Conservation (phyloP, 30 jellyfish, hydroid and myxozoan genomes). For the Nemopilema nomurai region DNA sequence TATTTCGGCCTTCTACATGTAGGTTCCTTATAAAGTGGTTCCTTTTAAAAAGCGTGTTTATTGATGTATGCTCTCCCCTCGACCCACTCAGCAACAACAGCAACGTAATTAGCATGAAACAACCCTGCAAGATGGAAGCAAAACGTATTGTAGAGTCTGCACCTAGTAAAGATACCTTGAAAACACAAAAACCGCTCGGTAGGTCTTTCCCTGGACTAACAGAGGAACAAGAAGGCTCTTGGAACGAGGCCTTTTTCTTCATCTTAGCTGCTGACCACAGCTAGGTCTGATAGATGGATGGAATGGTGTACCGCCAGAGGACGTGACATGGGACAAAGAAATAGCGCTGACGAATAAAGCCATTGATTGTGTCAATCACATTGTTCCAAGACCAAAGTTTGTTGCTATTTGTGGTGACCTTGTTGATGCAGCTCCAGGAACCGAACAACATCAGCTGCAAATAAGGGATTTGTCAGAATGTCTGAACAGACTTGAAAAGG, state of each 20-base stretch:
- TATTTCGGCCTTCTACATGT: too few species aligned
- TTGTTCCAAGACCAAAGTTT: conserved; percentile 86
- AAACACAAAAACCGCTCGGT: conserved; percentile 1
- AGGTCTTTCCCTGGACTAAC: conserved; percentile 49
- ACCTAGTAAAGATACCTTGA: not conserved
- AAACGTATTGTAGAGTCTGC: not conserved
- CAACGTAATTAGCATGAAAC: not conserved
- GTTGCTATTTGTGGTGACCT: conserved; percentile 92
- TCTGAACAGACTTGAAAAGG: conserved; percentile 50
- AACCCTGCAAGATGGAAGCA: not conserved
- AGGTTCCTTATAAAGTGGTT: too few species aligned
- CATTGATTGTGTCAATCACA: conserved; percentile 53
- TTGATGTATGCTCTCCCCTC: too few species aligned
- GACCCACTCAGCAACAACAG: too few species aligned
- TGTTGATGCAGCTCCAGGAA: conserved; percentile 89
- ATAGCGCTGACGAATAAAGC: conserved; percentile 78
- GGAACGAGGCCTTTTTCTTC: conserved; percentile 73
- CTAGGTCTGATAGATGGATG: conserved; percentile 89
- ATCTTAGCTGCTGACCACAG: conserved; percentile 95
- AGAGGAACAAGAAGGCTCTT: conserved; percentile 37
- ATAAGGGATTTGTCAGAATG: conserved; percentile 59
- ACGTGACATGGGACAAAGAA: conserved; percentile 81
- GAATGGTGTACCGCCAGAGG: conserved; percentile 76
- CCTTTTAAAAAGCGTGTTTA: too few species aligned
- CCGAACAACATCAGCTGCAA: conserved; percentile 65